phyloP scores from a whole-genome alignment of 2,888 invertebrate genomes.

The Cataglyphis altisquamis region DNA sequence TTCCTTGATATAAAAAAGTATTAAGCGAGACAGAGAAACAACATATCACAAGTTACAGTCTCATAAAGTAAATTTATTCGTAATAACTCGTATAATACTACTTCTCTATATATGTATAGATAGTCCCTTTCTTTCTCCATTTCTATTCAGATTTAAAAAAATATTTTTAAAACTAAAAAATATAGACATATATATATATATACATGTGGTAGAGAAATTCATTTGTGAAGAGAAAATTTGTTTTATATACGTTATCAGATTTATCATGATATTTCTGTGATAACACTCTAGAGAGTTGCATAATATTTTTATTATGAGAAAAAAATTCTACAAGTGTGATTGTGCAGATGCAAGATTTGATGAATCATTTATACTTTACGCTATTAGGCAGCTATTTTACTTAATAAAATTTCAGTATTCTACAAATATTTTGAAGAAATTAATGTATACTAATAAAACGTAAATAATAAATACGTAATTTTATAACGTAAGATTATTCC shows the following conservation, averaged over 20 bases:
- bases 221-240: not conserved
- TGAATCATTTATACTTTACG: not conserved
- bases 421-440: not conserved
- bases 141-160: not conserved
- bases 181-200: not conserved
- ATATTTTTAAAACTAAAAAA: not conserved
- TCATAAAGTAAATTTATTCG: not conserved
- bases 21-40: not conserved
- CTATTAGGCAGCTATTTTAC: not conserved
- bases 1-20: not conserved
- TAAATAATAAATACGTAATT: not conserved
- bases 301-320: not conserved
- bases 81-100: not conserved
- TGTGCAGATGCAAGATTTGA: not conserved
- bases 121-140: too few relatives aligned
- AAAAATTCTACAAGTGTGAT: not conserved
- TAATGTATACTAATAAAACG: not conserved
- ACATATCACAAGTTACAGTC: not conserved
- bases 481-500: not conserved
- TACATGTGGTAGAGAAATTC: not conserved
- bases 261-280: not conserved
- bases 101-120: too few relatives aligned
- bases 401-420: not conserved
- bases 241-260: not conserved
- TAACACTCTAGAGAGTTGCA: not conserved